A percentile compares a stretch with the other conserved stretches of the same genome.
phyloP scores from a whole-genome alignment of 2,888 invertebrate species.

The Cremastobaeus sp. region DNA sequence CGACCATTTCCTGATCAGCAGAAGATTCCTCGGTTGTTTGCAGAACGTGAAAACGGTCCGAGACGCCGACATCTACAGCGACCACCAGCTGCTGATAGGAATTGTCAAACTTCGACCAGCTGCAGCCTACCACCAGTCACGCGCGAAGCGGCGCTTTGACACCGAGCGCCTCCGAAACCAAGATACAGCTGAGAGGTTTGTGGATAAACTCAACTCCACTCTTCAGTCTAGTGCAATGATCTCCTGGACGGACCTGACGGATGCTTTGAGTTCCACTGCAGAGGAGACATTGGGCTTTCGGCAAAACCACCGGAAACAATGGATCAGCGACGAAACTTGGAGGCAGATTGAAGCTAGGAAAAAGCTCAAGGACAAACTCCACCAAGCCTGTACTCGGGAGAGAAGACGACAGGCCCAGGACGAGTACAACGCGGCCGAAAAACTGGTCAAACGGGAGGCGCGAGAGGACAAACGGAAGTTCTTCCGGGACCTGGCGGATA shows the following conservation, averaged over 20 bases:
- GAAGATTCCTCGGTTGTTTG: constrained; percentile 2
- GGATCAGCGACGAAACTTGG: constrained; percentile 11
- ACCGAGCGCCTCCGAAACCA: background rate
- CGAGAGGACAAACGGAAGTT: background rate
- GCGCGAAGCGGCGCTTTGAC: background rate
- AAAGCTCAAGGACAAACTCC: background rate
- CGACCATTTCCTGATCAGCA: constrained; percentile 9
- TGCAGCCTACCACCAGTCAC: background rate
- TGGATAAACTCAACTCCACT: background rate
- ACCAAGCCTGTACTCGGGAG: background rate
- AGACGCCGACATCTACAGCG: background rate
- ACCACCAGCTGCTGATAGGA: constrained; percentile 14
- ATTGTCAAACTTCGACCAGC: background rate
- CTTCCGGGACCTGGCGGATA: background rate
- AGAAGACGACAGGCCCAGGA: background rate
- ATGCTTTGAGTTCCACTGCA: background rate
- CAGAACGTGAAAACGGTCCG: background rate
- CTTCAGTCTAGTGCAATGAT: no score
- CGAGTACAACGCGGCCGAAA: background rate
- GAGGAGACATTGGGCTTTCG: constrained; percentile 1
- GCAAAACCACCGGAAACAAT: background rate
- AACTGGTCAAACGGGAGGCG: background rate
- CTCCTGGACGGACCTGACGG: background rate
- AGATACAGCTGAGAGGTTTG: background rate
- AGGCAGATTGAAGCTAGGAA: background rate